Evolutionary conservation across 2,888 invertebrate species (phyloP), one percentile per base, ranked within the genome.

Genomic region (Hydrotaea cyrtoneurina): DNA sequence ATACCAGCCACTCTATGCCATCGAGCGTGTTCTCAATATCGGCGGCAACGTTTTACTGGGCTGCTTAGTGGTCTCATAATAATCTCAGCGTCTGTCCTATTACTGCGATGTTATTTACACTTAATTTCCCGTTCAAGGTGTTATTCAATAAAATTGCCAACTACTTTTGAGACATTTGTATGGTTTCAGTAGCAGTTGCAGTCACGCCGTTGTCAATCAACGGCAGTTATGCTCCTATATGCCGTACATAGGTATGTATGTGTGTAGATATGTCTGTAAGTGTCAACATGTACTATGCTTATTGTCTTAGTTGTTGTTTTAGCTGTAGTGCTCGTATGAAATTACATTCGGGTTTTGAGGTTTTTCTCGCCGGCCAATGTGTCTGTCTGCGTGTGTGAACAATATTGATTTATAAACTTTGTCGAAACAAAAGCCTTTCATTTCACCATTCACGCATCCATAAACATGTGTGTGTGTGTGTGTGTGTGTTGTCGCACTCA

Each of bases 311-410:
- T 31, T 31, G 31, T 31, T 62, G 19, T 62, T 62, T n/a, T 31
- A n/a, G 31, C 0, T 62, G 10, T n/a, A 62, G 31, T 62, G 0
- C 23, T 17, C 31, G 69, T 69, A 69, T 46, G 23, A 50, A 50
- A 69, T 50, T 50, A 69, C 46, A 46, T 46, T 69, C 23, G 69
- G 69, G 10, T 69, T 69, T 69, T 69, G 69, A 69, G 66, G 66
- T 69, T 50, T 50, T 50, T 62, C 31, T 62, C 62, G 26, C 15
- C 31, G 31, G 31, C 31, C 3, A 31, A 31, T 7, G 7, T 31
- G 31, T 31, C 31, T 31, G 31, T 4, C 31, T 31, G 7, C 3
- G 31, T 7, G 31, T 31, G 31, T 15, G 23, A 31, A 15, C 23
- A 31, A 62, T 62, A 62, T 62, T 62, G 62, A 62, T 62, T 62